Evolutionary conservation across 2,113 vertebrate species (phyloP).

Genomic region (Gymnarchus niloticus): DNA sequence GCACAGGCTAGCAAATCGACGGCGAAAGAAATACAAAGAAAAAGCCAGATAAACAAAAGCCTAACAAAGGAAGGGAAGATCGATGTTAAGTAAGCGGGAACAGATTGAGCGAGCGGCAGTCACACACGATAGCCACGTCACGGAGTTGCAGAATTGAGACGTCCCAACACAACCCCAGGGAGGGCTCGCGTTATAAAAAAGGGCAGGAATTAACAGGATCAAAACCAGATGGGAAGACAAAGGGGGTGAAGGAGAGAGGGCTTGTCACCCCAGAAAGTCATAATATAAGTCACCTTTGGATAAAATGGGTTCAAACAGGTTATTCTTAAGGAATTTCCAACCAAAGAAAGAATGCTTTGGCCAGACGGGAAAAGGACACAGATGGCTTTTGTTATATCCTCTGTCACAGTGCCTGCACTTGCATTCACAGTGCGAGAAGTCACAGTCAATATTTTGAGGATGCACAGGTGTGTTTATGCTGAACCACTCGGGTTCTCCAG

Average conservation of each 20-base stretch:
- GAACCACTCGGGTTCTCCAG: neutral
- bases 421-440: no score
- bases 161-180: neutral
- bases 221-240: neutral
- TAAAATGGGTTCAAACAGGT: neutral
- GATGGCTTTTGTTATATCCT: neutral
- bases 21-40: neutral
- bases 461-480: neutral
- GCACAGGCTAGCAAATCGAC: neutral
- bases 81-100: conserved; percentile 6
- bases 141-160: neutral
- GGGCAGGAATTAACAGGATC: neutral
- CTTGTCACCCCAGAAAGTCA: neutral
- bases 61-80: neutral
- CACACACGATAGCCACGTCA: neutral
- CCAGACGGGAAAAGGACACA: neutral
- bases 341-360: neutral
- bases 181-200: neutral
- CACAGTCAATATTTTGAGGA: neutral
- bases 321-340: neutral
- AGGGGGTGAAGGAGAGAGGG: neutral
- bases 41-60: neutral
- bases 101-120: neutral
- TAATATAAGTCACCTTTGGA: neutral
- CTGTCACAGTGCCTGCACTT: neutral